Conservation (phyloP, 2,888 invertebrate species). For the Pyralis farinalis region DNA sequence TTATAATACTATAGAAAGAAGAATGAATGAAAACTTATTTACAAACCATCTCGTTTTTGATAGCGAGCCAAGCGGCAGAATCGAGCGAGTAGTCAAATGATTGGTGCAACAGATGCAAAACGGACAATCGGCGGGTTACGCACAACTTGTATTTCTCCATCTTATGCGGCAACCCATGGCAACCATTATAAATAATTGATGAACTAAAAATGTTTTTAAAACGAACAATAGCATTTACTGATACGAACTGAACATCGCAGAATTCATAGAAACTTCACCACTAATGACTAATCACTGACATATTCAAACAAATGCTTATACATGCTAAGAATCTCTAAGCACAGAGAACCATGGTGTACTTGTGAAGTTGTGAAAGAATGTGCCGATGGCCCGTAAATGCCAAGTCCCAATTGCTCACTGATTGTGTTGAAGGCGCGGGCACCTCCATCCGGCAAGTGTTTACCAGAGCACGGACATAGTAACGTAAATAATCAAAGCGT, state of each 20-base stretch:
- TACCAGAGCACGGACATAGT: constrained; percentile 53
- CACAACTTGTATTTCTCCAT: constrained; percentile 35
- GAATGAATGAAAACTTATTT: background rate
- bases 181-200: constrained; percentile 17
- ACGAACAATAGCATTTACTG: background rate
- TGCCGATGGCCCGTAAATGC: constrained; percentile 22
- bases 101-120: constrained; percentile 32
- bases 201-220: background rate
- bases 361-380: background rate
- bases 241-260: background rate
- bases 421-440: constrained; percentile 26
- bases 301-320: background rate
- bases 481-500: constrained; percentile 57
- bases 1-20: background rate
- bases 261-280: background rate
- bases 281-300: background rate
- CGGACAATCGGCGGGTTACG: constrained; percentile 31
- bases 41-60: constrained; percentile 38
- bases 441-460: constrained; percentile 58
- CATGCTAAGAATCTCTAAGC: background rate
- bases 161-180: constrained; percentile 14
- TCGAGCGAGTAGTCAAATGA: constrained; percentile 28
- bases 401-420: constrained; percentile 30
- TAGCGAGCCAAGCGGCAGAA: constrained; percentile 33
- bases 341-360: background rate